Evolutionary conservation across 2,113 vertebrate species (phyloP).

Genomic region (Pelodiscus sinensis): DNA sequence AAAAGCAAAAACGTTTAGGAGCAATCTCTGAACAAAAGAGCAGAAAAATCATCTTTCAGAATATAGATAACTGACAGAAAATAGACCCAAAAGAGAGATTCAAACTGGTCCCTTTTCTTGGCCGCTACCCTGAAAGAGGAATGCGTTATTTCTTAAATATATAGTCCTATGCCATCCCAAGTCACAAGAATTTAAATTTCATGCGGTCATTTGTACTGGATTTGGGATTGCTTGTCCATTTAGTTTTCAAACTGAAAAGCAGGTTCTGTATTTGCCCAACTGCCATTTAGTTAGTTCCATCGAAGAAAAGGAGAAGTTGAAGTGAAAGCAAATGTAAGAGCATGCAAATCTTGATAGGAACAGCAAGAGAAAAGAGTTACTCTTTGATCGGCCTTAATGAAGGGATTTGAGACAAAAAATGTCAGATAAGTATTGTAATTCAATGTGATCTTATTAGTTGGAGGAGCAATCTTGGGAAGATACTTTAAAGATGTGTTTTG

Average conservation of each 20-base stretch:
- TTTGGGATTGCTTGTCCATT: background rate
- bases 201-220: background rate
- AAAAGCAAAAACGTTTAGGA: constrained; percentile 9
- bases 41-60: constrained; percentile 18
- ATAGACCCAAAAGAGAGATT: background rate
- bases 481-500: background rate
- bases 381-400: background rate
- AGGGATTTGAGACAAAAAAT: background rate
- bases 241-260: background rate
- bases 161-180: background rate
- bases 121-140: background rate
- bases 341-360: background rate
- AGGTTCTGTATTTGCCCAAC: background rate
- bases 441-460: background rate
- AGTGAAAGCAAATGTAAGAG: constrained; percentile 18
- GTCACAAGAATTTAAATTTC: background rate
- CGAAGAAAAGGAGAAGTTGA: constrained; percentile 39
- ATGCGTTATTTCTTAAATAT: background rate
- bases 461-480: background rate
- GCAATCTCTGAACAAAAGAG: constrained; percentile 1
- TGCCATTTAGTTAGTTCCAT: background rate
- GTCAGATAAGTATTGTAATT: constrained; percentile 1
- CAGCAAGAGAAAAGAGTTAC: background rate
- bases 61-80: constrained; percentile 3
- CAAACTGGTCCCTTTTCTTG: constrained; percentile 2